Base-by-base conservation (phyloP, 2,888 invertebrate species). In the Volucella zonaria region DNA sequence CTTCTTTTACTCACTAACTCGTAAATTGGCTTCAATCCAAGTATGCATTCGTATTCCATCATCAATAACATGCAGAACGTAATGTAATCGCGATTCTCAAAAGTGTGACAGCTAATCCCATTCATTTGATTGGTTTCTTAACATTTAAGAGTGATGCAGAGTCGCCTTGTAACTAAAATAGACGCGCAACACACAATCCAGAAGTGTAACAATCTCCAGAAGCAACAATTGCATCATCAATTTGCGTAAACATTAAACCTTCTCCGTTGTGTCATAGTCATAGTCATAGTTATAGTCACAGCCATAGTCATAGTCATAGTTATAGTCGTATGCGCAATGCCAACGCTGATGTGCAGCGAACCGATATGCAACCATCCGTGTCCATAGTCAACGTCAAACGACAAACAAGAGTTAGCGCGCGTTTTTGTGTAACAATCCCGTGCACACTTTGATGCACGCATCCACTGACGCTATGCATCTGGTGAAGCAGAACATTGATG, bases 361-460 rank as follows among this genome's bases (percentile, higher is more conserved):
- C 66, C 73, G 77, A 76, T 67, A 71, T 71, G 70, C 59, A 71
- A 76, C 66, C 70, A 77, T 82, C 74, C 58, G 58, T 56, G 62
- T 77, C 31, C 82, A 61, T 58, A 77, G 70, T 79, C 79, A 66
- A 66, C 78, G 78, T 66, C 70, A 80, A 62, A n/a, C 54, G 67
- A 52, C 47, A 64, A 54, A 31, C 52, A 71, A 68, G 64, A 77
- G 73, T 45, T 78, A 61, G 82, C 61, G 68, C 76, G 42, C 66
- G 66, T 66, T 56, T 49, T 38, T 54, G 58, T 75, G 49, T n/a
- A 59, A 62, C 54, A 59, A 23, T 43, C 54, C 58, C 71, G 76
- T 82, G 70, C 67, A 82, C 82, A 82, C 67, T 77, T 49, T 47
- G 61, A 71, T 73, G 77, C 67, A 77, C 67, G 76, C 67, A 79